A percentile compares a stretch with the other conserved stretches of the same genome.
Evolutionary conservation across 1,140 invertebrate species (phyloP).

Genomic region (Hypsibius dujardini): DNA sequence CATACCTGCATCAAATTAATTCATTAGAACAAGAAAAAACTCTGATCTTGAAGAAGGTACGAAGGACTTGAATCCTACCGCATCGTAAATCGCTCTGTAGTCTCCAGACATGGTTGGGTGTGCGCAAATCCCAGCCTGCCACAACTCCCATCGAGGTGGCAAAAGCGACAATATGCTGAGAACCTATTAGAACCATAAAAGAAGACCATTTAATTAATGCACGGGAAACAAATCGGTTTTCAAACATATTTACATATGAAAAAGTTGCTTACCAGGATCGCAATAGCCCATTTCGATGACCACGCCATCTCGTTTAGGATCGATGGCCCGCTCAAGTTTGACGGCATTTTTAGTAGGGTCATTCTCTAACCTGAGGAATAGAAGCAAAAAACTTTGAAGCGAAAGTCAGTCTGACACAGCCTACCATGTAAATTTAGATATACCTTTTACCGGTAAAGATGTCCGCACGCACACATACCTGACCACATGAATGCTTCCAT

Average conservation of each 20-base stretch:
- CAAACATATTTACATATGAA: conserved; percentile 22
- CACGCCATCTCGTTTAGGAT: conserved; percentile 51
- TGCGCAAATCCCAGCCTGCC: conserved; percentile 72
- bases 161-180: conserved; percentile 61
- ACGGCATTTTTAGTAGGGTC: conserved; percentile 25
- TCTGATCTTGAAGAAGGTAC: conserved; percentile 8
- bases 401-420: too few relatives aligned
- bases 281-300: conserved; percentile 55
- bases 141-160: conserved; percentile 55
- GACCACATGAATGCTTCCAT: conserved; percentile 56
- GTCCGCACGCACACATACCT: conserved; percentile 30
- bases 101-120: conserved; percentile 57
- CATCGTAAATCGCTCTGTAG: conserved; percentile 62
- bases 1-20: conserved; percentile 41
- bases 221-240: too few relatives aligned
- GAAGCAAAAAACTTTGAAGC: not conserved
- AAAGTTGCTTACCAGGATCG: conserved; percentile 40
- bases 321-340: conserved; percentile 33
- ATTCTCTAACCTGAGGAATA: conserved; percentile 28
- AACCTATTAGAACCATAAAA: conserved; percentile 33
- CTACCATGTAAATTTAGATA: too few relatives aligned
- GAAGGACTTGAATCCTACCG: conserved; percentile 34
- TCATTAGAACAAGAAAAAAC: conserved; percentile 18
- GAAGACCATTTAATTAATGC: too few relatives aligned
- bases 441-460: too few relatives aligned